Conservation (phyloP, 2,113 vertebrate species). For the Mugil cephalus region DNA sequence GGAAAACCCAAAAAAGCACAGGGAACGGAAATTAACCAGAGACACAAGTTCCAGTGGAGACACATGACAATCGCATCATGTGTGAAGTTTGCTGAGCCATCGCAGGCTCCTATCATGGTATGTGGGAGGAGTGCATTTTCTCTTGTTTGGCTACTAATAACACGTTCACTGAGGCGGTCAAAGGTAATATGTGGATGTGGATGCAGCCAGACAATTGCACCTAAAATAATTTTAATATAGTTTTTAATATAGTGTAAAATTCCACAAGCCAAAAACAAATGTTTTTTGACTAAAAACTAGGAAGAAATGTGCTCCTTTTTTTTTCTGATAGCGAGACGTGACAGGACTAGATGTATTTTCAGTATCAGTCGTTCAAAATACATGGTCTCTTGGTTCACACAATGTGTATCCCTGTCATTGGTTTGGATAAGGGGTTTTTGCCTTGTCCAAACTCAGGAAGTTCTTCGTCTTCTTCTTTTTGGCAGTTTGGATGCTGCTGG, state of each 20-base stretch:
- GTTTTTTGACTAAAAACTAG: too few species aligned
- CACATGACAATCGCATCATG: conserved; percentile 28
- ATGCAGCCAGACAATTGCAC: background rate
- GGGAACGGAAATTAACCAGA: conserved; percentile 34
- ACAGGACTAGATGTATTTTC: too few species aligned
- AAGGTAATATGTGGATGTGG: background rate
- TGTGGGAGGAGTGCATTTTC: background rate
- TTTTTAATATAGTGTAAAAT: background rate
- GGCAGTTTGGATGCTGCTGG: too few species aligned
- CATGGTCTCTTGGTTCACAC: too few species aligned
- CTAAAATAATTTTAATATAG: background rate
- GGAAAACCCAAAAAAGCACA: background rate
- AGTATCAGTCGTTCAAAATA: too few species aligned
- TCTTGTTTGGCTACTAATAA: background rate
- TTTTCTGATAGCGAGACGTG: too few species aligned
- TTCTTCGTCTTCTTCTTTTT: too few species aligned
- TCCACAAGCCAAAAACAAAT: too few species aligned
- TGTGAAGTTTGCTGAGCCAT: conserved; percentile 14
- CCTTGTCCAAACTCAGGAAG: too few species aligned
- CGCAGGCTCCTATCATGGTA: background rate
- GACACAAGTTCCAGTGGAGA: conserved; percentile 13
- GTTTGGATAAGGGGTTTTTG: too few species aligned
- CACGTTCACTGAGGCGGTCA: background rate
- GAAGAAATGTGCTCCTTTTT: too few species aligned
- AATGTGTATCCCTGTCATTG: too few species aligned